These are phyloP conservation scores for Drosophila hamatofila DNA, from an alignment of 2,888 invertebrate species.

Conservation along the genomic window DNA sequence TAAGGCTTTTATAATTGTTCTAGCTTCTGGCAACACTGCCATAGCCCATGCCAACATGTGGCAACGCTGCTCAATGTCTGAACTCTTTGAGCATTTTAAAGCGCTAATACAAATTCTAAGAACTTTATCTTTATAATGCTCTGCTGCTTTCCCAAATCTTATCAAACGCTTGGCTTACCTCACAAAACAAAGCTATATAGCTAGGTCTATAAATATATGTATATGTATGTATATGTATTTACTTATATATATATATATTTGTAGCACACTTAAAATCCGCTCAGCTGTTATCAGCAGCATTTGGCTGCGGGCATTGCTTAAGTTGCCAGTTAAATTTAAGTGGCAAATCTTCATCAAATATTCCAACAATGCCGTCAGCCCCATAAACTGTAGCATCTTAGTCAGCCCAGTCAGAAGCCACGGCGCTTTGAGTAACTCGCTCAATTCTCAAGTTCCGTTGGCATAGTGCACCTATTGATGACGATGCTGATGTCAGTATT, in stretches of 20 bases:
- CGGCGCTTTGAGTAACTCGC: neutral
- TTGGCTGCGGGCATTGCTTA: conserved; percentile 27
- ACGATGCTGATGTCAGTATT: conserved; percentile 21
- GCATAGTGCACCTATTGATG: conserved; percentile 54
- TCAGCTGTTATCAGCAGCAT: conserved; percentile 25
- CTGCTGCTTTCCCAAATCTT: too few relatives aligned
- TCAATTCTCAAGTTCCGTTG: conserved; percentile 40
- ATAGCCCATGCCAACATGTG: neutral
- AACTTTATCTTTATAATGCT: neutral
- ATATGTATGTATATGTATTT: too few relatives aligned
- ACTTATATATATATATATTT: neutral
- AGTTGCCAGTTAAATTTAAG: conserved; percentile 50
- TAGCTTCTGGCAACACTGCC: neutral
- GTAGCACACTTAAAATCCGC: conserved; percentile 3
- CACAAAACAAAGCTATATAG: neutral
- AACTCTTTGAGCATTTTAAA: neutral
- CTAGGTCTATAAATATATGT: neutral
- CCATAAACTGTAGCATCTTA: conserved; percentile 40
- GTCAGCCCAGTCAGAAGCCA: neutral
- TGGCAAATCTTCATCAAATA: conserved; percentile 53
- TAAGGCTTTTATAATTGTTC: neutral
- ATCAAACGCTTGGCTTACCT: neutral
- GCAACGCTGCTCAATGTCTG: neutral
- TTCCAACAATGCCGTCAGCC: conserved; percentile 20
- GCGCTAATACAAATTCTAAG: neutral